Evolutionary conservation across 1,140 invertebrate species (phyloP).

Genomic region (Drosophila ironensis): DNA sequence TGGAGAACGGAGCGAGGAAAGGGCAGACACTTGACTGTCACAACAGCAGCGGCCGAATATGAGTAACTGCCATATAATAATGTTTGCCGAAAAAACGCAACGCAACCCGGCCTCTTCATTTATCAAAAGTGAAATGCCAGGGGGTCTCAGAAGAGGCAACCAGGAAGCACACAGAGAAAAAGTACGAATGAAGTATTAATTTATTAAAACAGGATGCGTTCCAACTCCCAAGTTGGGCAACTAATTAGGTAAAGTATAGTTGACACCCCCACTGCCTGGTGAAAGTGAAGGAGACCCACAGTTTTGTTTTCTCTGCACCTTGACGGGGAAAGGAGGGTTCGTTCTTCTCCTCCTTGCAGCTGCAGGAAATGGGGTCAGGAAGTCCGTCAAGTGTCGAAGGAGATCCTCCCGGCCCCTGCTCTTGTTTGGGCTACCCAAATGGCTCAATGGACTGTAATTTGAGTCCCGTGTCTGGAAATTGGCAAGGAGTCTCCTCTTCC

Average conservation of each 20-base stretch:
- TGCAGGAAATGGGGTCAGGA: slow-evolving; percentile 55
- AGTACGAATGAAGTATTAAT: slow-evolving; percentile 14
- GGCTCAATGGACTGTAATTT: slow-evolving; percentile 80
- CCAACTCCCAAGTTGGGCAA: no score
- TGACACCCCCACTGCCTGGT: no score
- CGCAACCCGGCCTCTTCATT: slow-evolving; percentile 31
- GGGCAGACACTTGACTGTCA: slow-evolving; percentile 55
- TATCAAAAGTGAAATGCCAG: slow-evolving; percentile 20
- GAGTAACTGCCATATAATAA: slow-evolving; percentile 79
- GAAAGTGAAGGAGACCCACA: not conserved
- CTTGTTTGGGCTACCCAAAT: slow-evolving; percentile 53
- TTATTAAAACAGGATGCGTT: no score
- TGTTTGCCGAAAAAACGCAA: slow-evolving; percentile 53
- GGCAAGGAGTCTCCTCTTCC: not conserved
- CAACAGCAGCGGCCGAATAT: slow-evolving; percentile 74
- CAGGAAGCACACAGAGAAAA: not conserved
- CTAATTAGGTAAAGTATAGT: no score
- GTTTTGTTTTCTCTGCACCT: not conserved
- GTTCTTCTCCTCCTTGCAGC: slow-evolving; percentile 35
- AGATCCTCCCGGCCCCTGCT: slow-evolving; percentile 11
- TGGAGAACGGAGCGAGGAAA: slow-evolving; percentile 11
- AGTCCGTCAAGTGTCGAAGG: slow-evolving; percentile 45
- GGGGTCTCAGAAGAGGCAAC: not conserved
- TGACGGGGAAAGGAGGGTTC: slow-evolving; percentile 8
- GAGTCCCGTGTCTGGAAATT: slow-evolving; percentile 56